Base-by-base conservation (phyloP, 2,888 invertebrate species). In the Leucania comma region DNA sequence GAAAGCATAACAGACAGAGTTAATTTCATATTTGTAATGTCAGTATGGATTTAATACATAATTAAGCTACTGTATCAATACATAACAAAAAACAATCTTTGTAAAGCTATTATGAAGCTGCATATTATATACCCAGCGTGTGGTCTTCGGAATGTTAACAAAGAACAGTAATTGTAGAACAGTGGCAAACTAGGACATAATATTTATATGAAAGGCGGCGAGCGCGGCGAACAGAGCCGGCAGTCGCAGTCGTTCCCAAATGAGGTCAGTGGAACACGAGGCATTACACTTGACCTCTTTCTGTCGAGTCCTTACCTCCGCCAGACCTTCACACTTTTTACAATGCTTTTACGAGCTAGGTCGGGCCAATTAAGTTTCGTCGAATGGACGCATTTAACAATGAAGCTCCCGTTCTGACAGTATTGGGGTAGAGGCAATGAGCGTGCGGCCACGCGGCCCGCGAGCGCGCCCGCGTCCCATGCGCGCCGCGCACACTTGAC, bases 221-320 rank as follows among this genome's bases (percentile, higher is more conserved):
- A 90, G 88, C 89, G 90, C 86, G 85, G 87, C 88, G 89, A 88
- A 84, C 87, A 80, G 84, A 80, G 87, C 77, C 87, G 90, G 90
- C 89, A 88, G 87, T 76, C 87, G 89, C 89, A 87, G 89, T 89
- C 90, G 62, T 85, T 90, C 89, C 88, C 89, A 92, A 96, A 96
- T 95, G 95, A 96, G 96, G 96, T 94, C 93, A 96, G 95, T 95
- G 91, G 95, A 95, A 94, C 95, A 91, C 94, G 93, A 93, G 89
- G 93, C 93, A 94, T 94, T 95, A 95, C 95, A 95, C 95, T 96
- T 95, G 96, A 96, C 96, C 96, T 94, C 96, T 95, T 96, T 96
- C 89, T 88, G 91, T 84, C 86, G 92, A 95, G 95, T 96, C 95
- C 96, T 95, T 95, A 95, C 95, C 94, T 94, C 95, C 93, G 91